phyloP scores from a whole-genome alignment of 2,113 vertebrate species.

The Dunckerocampus dactyliophorus region DNA sequence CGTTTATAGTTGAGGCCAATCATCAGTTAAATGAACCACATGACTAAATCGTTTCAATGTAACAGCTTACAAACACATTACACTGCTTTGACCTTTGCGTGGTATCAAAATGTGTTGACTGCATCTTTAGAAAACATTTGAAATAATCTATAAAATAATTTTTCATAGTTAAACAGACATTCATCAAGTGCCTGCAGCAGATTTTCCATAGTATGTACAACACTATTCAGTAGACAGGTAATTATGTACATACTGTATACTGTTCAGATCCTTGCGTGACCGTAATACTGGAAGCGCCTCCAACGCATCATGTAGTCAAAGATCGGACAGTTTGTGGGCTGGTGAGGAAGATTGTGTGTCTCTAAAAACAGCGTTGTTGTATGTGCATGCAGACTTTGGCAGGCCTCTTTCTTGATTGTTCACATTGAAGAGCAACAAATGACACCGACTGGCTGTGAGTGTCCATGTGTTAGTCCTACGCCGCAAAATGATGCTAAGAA shows the following conservation, averaged over 20 bases:
- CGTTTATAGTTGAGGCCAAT: background rate
- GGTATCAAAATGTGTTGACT: background rate
- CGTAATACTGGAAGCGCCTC: conserved; percentile 40
- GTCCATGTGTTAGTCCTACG: conserved; percentile 16
- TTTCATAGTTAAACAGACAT: background rate
- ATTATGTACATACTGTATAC: conserved; percentile 43
- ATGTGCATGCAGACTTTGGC: conserved; percentile 39
- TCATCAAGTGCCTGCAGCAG: conserved; percentile 6
- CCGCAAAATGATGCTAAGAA: conserved; percentile 37
- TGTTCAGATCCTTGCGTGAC: conserved; percentile 20
- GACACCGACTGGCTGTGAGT: background rate
- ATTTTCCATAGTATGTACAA: conserved; percentile 27
- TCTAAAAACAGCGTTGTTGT: background rate
- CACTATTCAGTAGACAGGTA: conserved; percentile 21
- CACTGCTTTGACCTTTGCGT: background rate
- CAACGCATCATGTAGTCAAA: background rate
- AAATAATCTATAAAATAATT: conserved; percentile 2
- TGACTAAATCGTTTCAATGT: background rate
- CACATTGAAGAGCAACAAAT: conserved; percentile 19
- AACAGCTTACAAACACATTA: background rate
- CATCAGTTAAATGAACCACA: background rate
- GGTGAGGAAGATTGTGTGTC: background rate
- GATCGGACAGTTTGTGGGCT: background rate
- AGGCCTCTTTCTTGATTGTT: conserved; percentile 24
- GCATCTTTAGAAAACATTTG: background rate